Evolutionary conservation across 2,888 invertebrate species (phyloP).

Genomic region (Apodemia mormo): DNA sequence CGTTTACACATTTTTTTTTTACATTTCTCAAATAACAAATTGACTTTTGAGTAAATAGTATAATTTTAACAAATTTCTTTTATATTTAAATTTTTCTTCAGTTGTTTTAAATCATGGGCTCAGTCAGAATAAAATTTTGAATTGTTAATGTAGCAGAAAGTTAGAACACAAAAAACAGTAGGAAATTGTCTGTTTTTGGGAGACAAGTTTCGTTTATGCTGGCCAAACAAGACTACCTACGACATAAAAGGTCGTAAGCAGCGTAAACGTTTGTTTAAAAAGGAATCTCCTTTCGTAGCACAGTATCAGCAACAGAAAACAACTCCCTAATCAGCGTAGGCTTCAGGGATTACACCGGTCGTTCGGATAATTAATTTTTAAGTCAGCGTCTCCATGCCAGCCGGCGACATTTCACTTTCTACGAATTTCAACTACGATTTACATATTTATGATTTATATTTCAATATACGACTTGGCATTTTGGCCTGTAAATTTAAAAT

Average conservation of each 20-base stretch:
- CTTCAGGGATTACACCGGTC: conserved; percentile 76
- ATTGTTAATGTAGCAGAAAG: conserved; percentile 3
- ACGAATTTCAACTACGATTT: conserved; percentile 68
- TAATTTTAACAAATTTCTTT: background rate
- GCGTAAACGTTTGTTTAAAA: conserved; percentile 47
- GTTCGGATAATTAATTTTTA: conserved; percentile 82
- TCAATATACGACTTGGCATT: conserved; percentile 3
- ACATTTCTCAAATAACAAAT: too few species aligned
- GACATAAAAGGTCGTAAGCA: conserved; percentile 54
- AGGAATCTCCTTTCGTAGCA: conserved; percentile 48
- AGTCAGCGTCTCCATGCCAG: conserved; percentile 66
- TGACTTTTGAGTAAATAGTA: too few species aligned
- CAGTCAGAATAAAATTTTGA: background rate
- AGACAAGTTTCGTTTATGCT: conserved; percentile 39
- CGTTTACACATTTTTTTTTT: too few species aligned
- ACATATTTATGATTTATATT: conserved; percentile 43
- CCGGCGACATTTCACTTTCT: conserved; percentile 61
- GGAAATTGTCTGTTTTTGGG: background rate
- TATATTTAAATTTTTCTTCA: background rate
- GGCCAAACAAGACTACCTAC: conserved; percentile 59
- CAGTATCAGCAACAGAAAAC: conserved; percentile 58
- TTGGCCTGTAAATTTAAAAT: background rate
- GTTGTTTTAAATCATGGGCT: background rate
- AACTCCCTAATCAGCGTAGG: conserved; percentile 61
- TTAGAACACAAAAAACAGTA: background rate